A percentile compares a stretch with the other conserved stretches of the same genome.
phyloP scores from a whole-genome alignment of 2,888 invertebrate species.

The Fabriciana adippe region DNA sequence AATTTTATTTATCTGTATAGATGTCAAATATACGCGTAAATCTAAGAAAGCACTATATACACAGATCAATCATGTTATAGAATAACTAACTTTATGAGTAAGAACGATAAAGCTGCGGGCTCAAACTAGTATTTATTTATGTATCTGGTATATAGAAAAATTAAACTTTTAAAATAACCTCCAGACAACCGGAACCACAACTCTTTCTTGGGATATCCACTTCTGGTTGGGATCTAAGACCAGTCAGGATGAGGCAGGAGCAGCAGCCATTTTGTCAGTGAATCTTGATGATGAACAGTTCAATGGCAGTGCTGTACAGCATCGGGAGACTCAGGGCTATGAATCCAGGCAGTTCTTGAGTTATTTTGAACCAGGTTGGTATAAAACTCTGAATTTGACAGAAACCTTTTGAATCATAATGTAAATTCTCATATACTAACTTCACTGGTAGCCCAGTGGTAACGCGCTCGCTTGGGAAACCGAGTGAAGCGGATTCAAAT shows the following conservation, averaged over 20 bases:
- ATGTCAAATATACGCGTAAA: too few relatives aligned
- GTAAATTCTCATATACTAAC: too few relatives aligned
- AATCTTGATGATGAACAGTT: slow-evolving; percentile 90
- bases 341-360: slow-evolving; percentile 91
- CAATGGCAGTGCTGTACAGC: slow-evolving; percentile 92
- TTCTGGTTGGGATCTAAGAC: slow-evolving; percentile 93
- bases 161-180: slow-evolving; percentile 17
- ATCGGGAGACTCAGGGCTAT: slow-evolving; percentile 93
- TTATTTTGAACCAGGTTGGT: slow-evolving; percentile 85
- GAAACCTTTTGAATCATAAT: too few relatives aligned
- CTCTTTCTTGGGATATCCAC: slow-evolving; percentile 89
- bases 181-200: slow-evolving; percentile 58
- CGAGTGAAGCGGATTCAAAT: too few relatives aligned
- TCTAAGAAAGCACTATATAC: too few relatives aligned
- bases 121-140: background rate
- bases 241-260: slow-evolving; percentile 88
- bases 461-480: too few relatives aligned
- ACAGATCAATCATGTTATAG: too few relatives aligned
- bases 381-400: background rate
- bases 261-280: slow-evolving; percentile 89
- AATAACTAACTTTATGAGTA: too few relatives aligned
- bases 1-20: too few relatives aligned
- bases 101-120: too few relatives aligned
- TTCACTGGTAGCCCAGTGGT: too few relatives aligned
- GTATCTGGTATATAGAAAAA: background rate